A percentile compares a stretch with the other conserved stretches of the same genome.
Evolutionary conservation across 2,888 invertebrate species (phyloP).

Genomic region (Pogonocherus hispidulus): DNA sequence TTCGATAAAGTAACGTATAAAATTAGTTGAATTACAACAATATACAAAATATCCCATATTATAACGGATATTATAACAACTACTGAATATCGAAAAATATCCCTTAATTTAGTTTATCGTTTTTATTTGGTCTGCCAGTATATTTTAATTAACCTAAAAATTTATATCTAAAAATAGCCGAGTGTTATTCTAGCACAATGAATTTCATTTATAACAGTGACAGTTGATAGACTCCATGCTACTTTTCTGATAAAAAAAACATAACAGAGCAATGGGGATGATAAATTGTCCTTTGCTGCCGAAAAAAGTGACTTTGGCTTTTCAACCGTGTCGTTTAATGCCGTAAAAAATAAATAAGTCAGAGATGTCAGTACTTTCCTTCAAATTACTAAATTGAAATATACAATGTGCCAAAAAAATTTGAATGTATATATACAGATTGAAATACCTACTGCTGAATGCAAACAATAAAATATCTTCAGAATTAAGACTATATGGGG

Average conservation of each 20-base stretch:
- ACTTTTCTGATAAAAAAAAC: constrained; percentile 2
- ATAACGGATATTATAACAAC: too few relatives aligned
- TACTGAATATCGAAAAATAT: too few relatives aligned
- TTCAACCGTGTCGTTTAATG: background rate
- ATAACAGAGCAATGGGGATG: background rate
- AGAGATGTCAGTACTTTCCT: background rate
- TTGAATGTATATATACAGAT: too few relatives aligned
- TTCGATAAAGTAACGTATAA: too few relatives aligned
- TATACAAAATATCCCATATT: too few relatives aligned
- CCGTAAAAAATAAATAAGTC: background rate
- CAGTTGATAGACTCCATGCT: background rate
- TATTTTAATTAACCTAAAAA: background rate
- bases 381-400: background rate
- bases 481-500: too few relatives aligned
- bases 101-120: too few relatives aligned
- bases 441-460: too few relatives aligned
- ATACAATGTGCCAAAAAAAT: background rate
- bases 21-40: too few relatives aligned
- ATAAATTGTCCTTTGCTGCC: background rate
- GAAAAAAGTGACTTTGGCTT: constrained; percentile 2
- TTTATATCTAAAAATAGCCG: background rate
- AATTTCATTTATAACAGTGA: constrained; percentile 6
- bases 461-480: too few relatives aligned
- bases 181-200: background rate
- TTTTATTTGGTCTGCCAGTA: background rate